Evolutionary conservation across 2,113 vertebrate species (phyloP), one percentile per base, ranked within the genome.

Genomic region (Xenotilapia caudafasciata): DNA sequence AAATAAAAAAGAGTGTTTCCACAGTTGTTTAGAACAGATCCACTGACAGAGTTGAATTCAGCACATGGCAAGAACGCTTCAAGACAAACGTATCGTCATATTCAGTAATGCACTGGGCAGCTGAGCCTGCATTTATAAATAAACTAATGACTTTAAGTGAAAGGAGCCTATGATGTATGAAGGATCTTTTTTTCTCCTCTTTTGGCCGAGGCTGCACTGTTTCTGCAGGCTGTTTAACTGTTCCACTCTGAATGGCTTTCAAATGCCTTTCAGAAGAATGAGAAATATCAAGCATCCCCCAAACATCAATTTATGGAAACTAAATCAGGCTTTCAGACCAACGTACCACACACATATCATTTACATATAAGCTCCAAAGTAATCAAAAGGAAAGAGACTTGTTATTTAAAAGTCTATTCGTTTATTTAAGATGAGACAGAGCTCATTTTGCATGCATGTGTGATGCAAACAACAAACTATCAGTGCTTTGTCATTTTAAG

Each of bases 61-160:
- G 28, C 28, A 60, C n/a, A 8, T 54, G 70, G 28, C 9, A 2
- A 70, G 14, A 4, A 19, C 23, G 83, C 17, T 33, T 83, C 33
- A 45, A 79, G 49, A 83, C 31, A 77, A 6, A n/a, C 6, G n/a
- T 4, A 3, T 47, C 4, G 21, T 84, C 9, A 21, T 45, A 35
- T 79, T 77, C 47, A 53, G 3, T 82, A 47, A 83, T 17, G 14
- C 19, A 26, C 6, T 9, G 9, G 55, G 13, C 35, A 55, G 14
- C 60, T 73, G 40, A 9, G 55, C 31, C 51, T 55, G 15, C 23
- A 11, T 62, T 85, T 53, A 87, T 82, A 83, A 91, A 87, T 90
- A 84, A 92, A 55, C 70, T 8, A 82, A 55, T 77, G 51, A 40
- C 82, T 88, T 15, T 83, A 80, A 90, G 62, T 84, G 77, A 90